phyloP scores from a whole-genome alignment of 2,888 invertebrate genomes.

The Hydrotaea diabolus region DNA sequence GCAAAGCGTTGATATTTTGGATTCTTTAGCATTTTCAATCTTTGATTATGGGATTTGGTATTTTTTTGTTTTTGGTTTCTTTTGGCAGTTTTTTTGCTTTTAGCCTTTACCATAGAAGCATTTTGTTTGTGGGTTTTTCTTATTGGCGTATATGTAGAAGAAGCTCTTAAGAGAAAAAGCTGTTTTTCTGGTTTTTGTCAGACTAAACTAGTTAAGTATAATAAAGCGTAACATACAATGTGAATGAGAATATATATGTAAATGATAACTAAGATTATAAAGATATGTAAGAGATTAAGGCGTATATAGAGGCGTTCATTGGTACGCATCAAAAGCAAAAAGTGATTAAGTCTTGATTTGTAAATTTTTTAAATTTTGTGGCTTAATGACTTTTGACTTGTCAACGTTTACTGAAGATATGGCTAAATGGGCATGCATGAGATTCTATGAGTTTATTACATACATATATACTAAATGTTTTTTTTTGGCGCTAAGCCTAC shows the following conservation, averaged over 20 bases:
- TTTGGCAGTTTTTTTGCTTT: conserved; percentile 20
- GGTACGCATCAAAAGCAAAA: neutral
- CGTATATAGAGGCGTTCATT: no score
- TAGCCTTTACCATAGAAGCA: conserved; percentile 29
- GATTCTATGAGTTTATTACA: neutral
- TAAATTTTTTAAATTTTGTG: no score
- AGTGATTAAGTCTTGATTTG: neutral
- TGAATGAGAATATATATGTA: neutral
- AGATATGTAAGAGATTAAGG: neutral
- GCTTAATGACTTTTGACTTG: neutral
- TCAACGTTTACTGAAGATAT: neutral
- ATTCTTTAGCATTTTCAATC: no score
- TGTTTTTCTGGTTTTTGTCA: conserved; percentile 6
- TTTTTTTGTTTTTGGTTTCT: conserved; percentile 1
- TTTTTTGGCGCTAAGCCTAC: conserved; percentile 74
- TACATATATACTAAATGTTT: neutral
- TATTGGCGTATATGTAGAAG: neutral
- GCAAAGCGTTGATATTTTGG: no score
- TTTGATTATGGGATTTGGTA: neutral
- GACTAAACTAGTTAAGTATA: conserved; percentile 17
- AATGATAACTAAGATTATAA: neutral
- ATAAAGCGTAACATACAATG: neutral
- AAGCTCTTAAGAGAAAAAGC: conserved; percentile 15
- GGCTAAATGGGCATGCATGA: conserved; percentile 53
- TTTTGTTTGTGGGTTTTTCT: neutral